phyloP scores from a whole-genome alignment of 2,888 invertebrate species.

The Callyntrura sp. region DNA sequence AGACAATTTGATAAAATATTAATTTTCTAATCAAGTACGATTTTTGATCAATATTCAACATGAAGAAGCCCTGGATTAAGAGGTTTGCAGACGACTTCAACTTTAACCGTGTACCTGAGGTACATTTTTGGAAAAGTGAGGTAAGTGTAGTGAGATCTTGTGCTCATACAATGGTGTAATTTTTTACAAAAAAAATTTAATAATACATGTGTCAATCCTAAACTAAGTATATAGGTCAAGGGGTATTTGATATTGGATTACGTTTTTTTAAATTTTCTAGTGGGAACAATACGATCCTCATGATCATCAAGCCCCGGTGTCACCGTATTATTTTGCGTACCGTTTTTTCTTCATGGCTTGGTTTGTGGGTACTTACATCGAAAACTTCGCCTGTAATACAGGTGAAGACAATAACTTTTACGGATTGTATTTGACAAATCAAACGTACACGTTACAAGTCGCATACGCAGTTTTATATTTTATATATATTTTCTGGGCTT shows the following conservation, averaged over 20 bases:
- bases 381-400: slow-evolving; percentile 42
- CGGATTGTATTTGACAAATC: slow-evolving; percentile 78
- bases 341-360: slow-evolving; percentile 68
- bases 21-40: no score
- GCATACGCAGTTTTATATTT: slow-evolving; percentile 74
- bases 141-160: no score
- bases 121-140: slow-evolving; percentile 82
- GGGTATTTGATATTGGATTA: no score
- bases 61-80: neutral
- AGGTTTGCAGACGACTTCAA: slow-evolving; percentile 64
- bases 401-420: slow-evolving; percentile 45
- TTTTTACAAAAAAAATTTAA: no score
- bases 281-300: slow-evolving; percentile 79
- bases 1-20: no score
- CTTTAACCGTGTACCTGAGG: slow-evolving; percentile 63
- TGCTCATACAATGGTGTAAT: no score
- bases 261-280: slow-evolving; percentile 57
- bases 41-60: no score
- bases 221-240: no score
- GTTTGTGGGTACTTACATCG: slow-evolving; percentile 60
- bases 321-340: slow-evolving; percentile 52
- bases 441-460: slow-evolving; percentile 72
- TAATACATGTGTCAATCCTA: no score
- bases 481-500: slow-evolving; percentile 56
- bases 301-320: slow-evolving; percentile 48